phyloP scores from a whole-genome alignment of 2,888 invertebrate species.

The Philhelius pedissequus region DNA sequence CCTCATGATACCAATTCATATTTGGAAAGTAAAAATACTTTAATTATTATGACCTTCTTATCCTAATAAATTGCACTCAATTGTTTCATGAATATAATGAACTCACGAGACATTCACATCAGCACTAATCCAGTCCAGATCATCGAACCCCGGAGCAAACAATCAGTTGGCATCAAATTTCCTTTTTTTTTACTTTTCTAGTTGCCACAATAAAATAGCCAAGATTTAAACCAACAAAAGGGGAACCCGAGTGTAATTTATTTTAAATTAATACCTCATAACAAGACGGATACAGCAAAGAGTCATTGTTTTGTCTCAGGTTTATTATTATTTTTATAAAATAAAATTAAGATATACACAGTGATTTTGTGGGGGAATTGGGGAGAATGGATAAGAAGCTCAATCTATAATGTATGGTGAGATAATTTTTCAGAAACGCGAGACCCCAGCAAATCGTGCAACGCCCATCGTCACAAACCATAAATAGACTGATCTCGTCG shows the following conservation, averaged over 20 bases:
- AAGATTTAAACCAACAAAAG: neutral
- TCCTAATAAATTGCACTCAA: slow-evolving; percentile 46
- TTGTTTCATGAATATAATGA: slow-evolving; percentile 48
- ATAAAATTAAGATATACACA: neutral
- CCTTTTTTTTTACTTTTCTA: slow-evolving; percentile 20
- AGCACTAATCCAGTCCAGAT: slow-evolving; percentile 13
- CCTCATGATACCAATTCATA: neutral
- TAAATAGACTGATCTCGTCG: neutral
- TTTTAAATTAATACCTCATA: slow-evolving; percentile 24
- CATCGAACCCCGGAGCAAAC: slow-evolving; percentile 34
- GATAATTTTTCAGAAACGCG: slow-evolving; percentile 19
- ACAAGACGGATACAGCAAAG: slow-evolving; percentile 34
- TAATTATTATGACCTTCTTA: slow-evolving; percentile 46
- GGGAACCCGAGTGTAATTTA: slow-evolving; percentile 14
- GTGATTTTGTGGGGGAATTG: neutral
- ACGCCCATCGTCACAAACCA: neutral
- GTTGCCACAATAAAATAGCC: neutral
- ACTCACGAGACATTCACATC: slow-evolving; percentile 3
- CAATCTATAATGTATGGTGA: neutral
- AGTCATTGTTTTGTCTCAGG: slow-evolving; percentile 51
- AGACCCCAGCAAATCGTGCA: slow-evolving; percentile 7
- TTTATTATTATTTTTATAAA: slow-evolving; percentile 15
- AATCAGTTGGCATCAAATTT: slow-evolving; percentile 38
- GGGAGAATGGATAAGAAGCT: no score
- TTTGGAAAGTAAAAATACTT: neutral